Evolutionary conservation across 2,888 invertebrate genomes (phyloP), one percentile per base, ranked within the genome.

Genomic region (Elegia similella): DNA sequence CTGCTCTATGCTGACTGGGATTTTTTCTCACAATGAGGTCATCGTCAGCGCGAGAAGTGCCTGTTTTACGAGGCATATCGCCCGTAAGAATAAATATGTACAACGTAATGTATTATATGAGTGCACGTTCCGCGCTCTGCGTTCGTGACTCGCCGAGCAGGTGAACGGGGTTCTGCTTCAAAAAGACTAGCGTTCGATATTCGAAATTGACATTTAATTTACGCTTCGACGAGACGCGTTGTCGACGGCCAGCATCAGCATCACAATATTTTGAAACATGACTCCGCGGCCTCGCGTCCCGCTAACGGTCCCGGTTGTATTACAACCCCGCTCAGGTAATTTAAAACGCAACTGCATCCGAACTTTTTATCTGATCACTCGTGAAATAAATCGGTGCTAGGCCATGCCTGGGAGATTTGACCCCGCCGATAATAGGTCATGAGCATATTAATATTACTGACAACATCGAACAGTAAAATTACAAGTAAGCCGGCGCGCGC

Each of bases 361-460:
- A 79, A 81, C 71, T 73, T 80, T 69, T 72, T 81, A 86, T 86
- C 84, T 78, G 83, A 85, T 84, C 71, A 75, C 70, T 70, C 75
- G 73, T 80, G 75, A 82, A 84, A 84, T 83, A 83, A 84, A 84
- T 83, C 78, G 75, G 72, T 76, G 69, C 76, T 75, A 77, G 69
- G 59, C 64, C 68, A 67, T 62, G 57, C 61, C 64, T 62, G 58
- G 58, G 58, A 82, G 88, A 89, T 88, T 68, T 84, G 81, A 89
- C 84, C 86, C 66, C 64, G 55, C 63, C 75, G 89, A 88, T 88
- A 84, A 82, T 82, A 82, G 89, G 84, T 87, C 86, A 86, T 75
- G 68, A 76, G 77, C 80, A 83, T 88, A 90, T 90, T 89, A 88
- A 89, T 89, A 84, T 84, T 81, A 83, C 86, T 77, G 82, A 84